Conservation (phyloP, 2,113 vertebrate species). For the Tragelaphus buxtoni region DNA sequence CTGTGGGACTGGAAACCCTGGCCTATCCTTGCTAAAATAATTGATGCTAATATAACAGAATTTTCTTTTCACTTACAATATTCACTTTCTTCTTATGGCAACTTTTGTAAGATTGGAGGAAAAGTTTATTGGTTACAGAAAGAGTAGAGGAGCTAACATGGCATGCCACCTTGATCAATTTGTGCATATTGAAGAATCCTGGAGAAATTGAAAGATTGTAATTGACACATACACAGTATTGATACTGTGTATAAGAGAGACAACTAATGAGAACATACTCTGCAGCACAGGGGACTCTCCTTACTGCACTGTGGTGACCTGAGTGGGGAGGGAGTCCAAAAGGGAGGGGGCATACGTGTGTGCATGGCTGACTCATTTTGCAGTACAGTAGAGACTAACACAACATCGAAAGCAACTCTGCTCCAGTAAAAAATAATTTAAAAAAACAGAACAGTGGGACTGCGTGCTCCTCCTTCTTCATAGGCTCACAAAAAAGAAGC, state of each 20-base stretch:
- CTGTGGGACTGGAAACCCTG: background rate
- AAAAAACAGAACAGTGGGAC: background rate
- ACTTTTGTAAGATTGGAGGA: background rate
- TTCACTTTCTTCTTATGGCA: background rate
- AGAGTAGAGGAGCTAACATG: background rate
- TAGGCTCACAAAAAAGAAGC: background rate
- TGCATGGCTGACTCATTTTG: rapidly evolving
- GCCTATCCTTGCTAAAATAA: background rate
- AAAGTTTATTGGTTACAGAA: background rate
- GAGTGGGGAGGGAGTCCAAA: background rate
- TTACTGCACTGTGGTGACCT: background rate
- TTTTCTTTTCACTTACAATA: background rate
- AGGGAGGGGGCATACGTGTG: rapidly evolving
- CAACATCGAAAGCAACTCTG: background rate
- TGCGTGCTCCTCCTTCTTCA: rapidly evolving
- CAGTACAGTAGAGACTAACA: background rate
- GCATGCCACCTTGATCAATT: too few species aligned
- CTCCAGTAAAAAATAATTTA: background rate
- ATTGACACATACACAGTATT: background rate
- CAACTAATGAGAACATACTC: background rate
- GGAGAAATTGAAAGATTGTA: background rate
- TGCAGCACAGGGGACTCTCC: background rate
- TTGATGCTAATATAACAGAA: background rate
- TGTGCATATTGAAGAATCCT: background rate
- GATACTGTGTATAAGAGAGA: too few species aligned